A percentile compares a stretch with the other conserved stretches of the same genome.
Evolutionary conservation across 2,888 invertebrate species (phyloP).

Genomic region (Drosophila phalerata): DNA sequence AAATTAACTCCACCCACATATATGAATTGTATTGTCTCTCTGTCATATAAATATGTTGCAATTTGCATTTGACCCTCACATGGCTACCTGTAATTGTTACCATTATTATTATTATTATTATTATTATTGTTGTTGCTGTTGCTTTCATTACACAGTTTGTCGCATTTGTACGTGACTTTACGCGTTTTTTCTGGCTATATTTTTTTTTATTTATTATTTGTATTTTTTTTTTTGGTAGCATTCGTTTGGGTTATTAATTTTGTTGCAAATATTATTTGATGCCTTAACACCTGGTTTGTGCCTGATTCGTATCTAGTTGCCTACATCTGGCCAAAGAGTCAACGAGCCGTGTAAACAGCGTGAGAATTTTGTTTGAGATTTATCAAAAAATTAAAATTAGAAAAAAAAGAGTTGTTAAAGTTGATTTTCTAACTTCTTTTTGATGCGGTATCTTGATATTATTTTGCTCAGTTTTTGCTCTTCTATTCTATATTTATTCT

Average conservation of each 20-base stretch:
- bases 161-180: constrained; percentile 54
- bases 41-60: constrained; percentile 60
- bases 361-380: constrained; percentile 78
- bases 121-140: constrained; percentile 11
- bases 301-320: constrained; percentile 45
- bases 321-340: constrained; percentile 59
- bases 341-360: constrained; percentile 83
- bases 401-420: constrained; percentile 34
- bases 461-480: constrained; percentile 13
- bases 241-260: constrained; percentile 48
- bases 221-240: neutral
- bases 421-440: neutral
- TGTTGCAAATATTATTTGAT: constrained; percentile 40
- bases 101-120: constrained; percentile 13
- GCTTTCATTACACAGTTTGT: constrained; percentile 56
- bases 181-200: constrained; percentile 37
- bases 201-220: constrained; percentile 28
- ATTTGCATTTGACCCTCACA: constrained; percentile 77
- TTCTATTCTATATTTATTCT: constrained; percentile 60
- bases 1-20: constrained; percentile 35
- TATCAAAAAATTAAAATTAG: constrained; percentile 17
- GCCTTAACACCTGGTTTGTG: constrained; percentile 57
- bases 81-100: constrained; percentile 50
- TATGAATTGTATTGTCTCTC: constrained; percentile 29
- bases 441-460: constrained; percentile 47